phyloP scores from a whole-genome alignment of 2,888 invertebrate species.

The Plebejus anna region DNA sequence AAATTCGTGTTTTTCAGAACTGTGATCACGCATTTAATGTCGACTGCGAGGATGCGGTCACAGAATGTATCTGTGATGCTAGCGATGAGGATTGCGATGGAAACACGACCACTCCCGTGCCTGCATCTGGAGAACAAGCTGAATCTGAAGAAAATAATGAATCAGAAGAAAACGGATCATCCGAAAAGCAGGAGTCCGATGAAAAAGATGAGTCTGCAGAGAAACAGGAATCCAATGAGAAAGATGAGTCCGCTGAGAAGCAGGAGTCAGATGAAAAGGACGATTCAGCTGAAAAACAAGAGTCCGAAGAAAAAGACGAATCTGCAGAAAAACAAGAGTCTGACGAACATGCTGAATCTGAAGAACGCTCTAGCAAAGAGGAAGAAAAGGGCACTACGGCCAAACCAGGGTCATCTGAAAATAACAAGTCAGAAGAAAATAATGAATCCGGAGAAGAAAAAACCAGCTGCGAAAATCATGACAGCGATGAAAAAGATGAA shows the following conservation, averaged over 20 bases:
- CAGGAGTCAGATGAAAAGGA: neutral
- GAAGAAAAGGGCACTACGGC: conserved; percentile 17
- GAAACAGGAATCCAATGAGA: neutral
- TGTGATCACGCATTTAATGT: conserved; percentile 8
- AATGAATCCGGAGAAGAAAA: conserved; percentile 8
- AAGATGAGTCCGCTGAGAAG: neutral
- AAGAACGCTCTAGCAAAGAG: neutral
- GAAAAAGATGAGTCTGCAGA: conserved; percentile 14
- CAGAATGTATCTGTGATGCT: conserved; percentile 26
- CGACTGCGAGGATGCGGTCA: conserved; percentile 14
- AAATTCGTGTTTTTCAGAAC: conserved; percentile 4
- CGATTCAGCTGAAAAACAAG: conserved; percentile 34
- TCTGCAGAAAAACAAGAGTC: conserved; percentile 17
- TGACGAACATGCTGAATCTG: conserved; percentile 29
- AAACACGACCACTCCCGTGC: conserved; percentile 13
- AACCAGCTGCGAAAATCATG: neutral
- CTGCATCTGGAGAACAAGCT: neutral
- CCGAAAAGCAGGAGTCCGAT: conserved; percentile 16
- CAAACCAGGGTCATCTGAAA: conserved; percentile 17
- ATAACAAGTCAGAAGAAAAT: conserved; percentile 11
- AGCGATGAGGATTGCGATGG: conserved; percentile 33
- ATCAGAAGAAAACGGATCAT: conserved; percentile 6
- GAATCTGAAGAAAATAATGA: conserved; percentile 1
- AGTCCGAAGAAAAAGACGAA: conserved; percentile 31
- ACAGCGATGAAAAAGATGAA: neutral